phyloP scores from a whole-genome alignment of 2,888 invertebrate genomes.

The Empis stercorea region DNA sequence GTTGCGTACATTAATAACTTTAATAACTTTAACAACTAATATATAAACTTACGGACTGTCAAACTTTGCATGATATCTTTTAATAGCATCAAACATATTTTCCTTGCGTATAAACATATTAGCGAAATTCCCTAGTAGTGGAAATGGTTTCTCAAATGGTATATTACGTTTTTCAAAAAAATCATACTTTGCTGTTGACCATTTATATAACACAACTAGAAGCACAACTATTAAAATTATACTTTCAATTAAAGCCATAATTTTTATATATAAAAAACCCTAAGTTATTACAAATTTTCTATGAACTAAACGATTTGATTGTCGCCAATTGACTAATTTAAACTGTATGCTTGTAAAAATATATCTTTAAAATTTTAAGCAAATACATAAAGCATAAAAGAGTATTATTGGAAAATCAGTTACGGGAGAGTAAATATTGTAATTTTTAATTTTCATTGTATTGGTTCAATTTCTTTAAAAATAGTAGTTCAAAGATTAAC shows the following conservation, averaged over 20 bases:
- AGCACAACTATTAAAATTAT: constrained; percentile 9
- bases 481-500: too few relatives aligned
- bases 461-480: too few relatives aligned
- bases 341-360: too few relatives aligned
- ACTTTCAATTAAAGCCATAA: constrained; percentile 6
- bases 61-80: background rate
- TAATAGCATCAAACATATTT: constrained; percentile 3
- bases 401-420: too few relatives aligned
- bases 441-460: too few relatives aligned
- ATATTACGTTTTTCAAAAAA: constrained; percentile 21
- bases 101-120: constrained; percentile 12
- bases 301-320: background rate
- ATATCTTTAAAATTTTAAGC: too few relatives aligned
- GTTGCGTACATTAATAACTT: background rate
- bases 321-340: too few relatives aligned
- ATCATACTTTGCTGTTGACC: constrained; percentile 20
- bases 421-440: too few relatives aligned
- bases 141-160: constrained; percentile 19
- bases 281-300: background rate
- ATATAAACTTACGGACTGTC: background rate
- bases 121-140: constrained; percentile 13
- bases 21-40: background rate
- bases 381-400: too few relatives aligned
- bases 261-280: background rate
- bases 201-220: constrained; percentile 19